Conservation (phyloP, 1,140 invertebrate species). For the Carcinoscorpius rotundicauda region DNA sequence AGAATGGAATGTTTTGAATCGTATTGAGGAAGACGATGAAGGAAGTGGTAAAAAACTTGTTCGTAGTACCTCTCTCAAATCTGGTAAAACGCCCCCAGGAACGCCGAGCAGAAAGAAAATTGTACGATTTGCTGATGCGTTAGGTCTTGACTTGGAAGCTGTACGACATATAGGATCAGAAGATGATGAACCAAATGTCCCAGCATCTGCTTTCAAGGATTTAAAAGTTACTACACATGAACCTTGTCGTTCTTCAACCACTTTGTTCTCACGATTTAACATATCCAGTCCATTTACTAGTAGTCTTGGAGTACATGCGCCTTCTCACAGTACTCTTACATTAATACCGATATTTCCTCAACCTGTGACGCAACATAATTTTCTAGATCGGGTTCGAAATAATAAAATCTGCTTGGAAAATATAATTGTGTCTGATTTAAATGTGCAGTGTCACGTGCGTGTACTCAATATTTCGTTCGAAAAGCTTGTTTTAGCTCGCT, state of each 20-base stretch:
- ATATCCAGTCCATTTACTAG: neutral
- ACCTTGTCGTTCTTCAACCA: too few relatives aligned
- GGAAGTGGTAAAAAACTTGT: neutral
- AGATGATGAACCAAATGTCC: slow-evolving; percentile 76
- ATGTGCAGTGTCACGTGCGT: slow-evolving; percentile 68
- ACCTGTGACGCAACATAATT: slow-evolving; percentile 57
- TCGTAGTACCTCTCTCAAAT: slow-evolving; percentile 75
- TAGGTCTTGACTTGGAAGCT: slow-evolving; percentile 83
- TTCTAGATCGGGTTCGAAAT: slow-evolving; percentile 58
- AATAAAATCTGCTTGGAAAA: slow-evolving; percentile 73
- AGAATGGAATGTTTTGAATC: too few relatives aligned
- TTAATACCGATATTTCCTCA: slow-evolving; percentile 73
- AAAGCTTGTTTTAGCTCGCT: slow-evolving; percentile 76
- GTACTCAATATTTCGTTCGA: slow-evolving; percentile 84
- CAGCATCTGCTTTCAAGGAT: slow-evolving; percentile 56
- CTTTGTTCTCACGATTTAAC: neutral
- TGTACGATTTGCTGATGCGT: slow-evolving; percentile 84
- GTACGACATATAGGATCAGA: slow-evolving; percentile 36
- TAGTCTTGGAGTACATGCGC: slow-evolving; percentile 25
- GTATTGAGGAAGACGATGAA: too few relatives aligned
- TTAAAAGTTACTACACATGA: slow-evolving; percentile 15
- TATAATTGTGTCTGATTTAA: slow-evolving; percentile 52
- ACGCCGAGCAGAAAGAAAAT: slow-evolving; percentile 75
- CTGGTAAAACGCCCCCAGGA: slow-evolving; percentile 35
- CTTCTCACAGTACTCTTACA: slow-evolving; percentile 36